Evolutionary conservation across 2,888 invertebrate genomes (phyloP), one percentile per base, ranked within the genome.

Genomic region (Tanypteryx hageni): DNA sequence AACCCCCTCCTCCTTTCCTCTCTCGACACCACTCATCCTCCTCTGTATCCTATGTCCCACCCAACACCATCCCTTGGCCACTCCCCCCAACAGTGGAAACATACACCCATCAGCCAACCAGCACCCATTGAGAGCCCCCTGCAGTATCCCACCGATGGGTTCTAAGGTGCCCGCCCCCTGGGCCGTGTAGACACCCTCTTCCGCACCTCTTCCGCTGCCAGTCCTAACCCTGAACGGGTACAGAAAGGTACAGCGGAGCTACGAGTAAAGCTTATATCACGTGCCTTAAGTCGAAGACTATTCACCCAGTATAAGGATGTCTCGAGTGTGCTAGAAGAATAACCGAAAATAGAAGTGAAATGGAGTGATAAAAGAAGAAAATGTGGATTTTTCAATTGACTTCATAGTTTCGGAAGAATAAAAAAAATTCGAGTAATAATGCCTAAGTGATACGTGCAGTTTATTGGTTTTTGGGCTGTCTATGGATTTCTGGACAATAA

Each of bases 81-180:
- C 76, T 76, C 76, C 76, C 76, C 76, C 76, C 44, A 18, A 14
- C 76, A 76, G 22, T 27, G 27, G 22, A 76, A 76, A 76, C 76
- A 76, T 76, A 76, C 76, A 76, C 76, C 76, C 76, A 27, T 27
- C 76, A 22, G 76, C 76, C 76, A 76, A 76, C 76, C 76, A 76
- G 22, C 76, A n/a, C 76, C 76, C 76, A 76, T 76, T 44, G 44
- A 44, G 44, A 44, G 76, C 7, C 22, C 76, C 27, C 27, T 76
- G 76, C 27, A 44, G 76, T 27, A 14, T 76, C 27, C 76, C 76
- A 10, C 22, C 76, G 76, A 76, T 22, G 76, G 76, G 76, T n/a
- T 76, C 5, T 76, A 76, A 76, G 76, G 76, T 76, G 76, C 22
- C 76, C 76, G 76, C 76, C 76, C 76, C 76, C 76, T 27, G 76